Evolutionary conservation across 2,797 vertebrate genomes (phyloP).

Genomic region (Geotrypetes seraphini): DNA sequence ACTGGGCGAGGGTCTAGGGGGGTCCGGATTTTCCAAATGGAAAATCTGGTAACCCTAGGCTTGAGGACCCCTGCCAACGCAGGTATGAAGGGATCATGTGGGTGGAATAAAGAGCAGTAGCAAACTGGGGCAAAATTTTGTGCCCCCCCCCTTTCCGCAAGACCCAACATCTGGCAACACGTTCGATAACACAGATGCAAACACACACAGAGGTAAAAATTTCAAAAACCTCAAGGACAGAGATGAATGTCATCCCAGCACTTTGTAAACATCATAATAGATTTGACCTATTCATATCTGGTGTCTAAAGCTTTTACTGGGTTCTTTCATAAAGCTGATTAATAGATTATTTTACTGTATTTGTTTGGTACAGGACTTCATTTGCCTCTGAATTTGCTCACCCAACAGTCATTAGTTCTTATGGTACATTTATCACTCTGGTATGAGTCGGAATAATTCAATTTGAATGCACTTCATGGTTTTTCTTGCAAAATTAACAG

Average conservation of each 20-base stretch:
- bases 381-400: background rate
- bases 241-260: background rate
- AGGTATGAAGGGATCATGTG: too few relatives aligned
- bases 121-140: too few relatives aligned
- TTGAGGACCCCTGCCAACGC: too few relatives aligned
- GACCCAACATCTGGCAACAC: too few relatives aligned
- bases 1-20: too few relatives aligned
- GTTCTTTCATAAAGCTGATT: too few relatives aligned
- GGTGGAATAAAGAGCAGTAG: too few relatives aligned
- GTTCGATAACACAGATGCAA: too few relatives aligned
- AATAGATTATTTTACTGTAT: background rate
- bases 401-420: background rate
- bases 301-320: background rate
- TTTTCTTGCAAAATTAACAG: conserved; percentile 11
- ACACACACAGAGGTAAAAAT: too few relatives aligned
- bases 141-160: too few relatives aligned
- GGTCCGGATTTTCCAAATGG: too few relatives aligned
- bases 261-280: background rate
- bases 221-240: background rate
- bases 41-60: too few relatives aligned
- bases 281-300: background rate
- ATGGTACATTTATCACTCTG: background rate
- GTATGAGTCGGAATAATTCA: background rate
- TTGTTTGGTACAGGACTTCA: background rate
- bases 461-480: conserved; percentile 3